Evolutionary conservation across 53 echinoderm and acorn worm species (phyloP).

Genomic region (Echinarachnius parma): DNA sequence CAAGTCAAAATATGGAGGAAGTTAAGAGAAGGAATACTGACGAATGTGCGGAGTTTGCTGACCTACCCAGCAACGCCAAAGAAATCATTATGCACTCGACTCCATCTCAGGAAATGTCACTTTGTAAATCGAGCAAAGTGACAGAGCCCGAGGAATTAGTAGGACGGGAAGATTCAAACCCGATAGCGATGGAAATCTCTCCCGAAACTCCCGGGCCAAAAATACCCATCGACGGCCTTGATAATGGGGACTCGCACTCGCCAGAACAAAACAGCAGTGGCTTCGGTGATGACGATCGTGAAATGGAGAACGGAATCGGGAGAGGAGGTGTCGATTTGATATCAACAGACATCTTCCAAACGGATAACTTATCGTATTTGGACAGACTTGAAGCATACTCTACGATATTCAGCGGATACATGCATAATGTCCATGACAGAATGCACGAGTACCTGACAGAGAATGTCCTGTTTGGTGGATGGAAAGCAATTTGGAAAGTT

Average conservation of each 20-base stretch:
- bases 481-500: constrained; percentile 57
- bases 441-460: constrained; percentile 39
- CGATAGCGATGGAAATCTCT: background rate
- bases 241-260: background rate
- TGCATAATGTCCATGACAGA: constrained; percentile 1
- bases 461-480: constrained; percentile 5
- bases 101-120: background rate
- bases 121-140: background rate
- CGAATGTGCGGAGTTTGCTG: background rate
- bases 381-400: constrained; percentile 60
- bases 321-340: background rate
- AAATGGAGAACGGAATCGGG: background rate
- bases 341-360: constrained; percentile 66
- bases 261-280: constrained; percentile 29
- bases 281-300: constrained; percentile 8
- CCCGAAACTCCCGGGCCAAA: background rate
- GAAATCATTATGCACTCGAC: too few species aligned
- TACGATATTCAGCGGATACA: constrained; percentile 9
- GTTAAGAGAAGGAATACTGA: background rate
- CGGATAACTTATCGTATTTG: constrained; percentile 56
- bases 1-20: background rate
- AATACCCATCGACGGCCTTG: background rate
- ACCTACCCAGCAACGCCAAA: background rate
- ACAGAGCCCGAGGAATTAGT: too few species aligned
- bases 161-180: constrained; percentile 38